A percentile compares a stretch with the other conserved stretches of the same genome.
phyloP scores from a whole-genome alignment of 2,797 vertebrate species.

The Pterois miles region DNA sequence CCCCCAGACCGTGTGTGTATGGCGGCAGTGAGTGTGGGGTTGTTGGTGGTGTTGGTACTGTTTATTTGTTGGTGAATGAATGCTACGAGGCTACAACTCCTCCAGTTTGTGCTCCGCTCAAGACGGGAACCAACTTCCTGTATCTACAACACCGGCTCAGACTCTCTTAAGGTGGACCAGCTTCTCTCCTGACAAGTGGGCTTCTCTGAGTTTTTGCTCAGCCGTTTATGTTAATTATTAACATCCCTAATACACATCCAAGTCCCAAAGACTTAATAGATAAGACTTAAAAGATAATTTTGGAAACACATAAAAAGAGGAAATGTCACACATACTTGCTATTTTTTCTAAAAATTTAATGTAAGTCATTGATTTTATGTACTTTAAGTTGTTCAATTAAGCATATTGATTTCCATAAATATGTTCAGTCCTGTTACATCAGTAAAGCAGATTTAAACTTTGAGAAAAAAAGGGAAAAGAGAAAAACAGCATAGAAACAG shows the following conservation, averaged over 20 bases:
- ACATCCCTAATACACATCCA: neutral
- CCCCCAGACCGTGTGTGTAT: too few relatives aligned
- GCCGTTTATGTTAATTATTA: too few relatives aligned
- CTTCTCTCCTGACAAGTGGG: too few relatives aligned
- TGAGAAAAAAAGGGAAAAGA: neutral
- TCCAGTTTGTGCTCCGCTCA: too few relatives aligned
- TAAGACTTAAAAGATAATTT: neutral
- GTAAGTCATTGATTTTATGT: conserved; percentile 1
- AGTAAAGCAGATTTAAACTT: conserved; percentile 6
- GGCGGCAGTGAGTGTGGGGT: too few relatives aligned
- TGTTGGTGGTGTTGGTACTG: too few relatives aligned
- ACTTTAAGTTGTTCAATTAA: neutral
- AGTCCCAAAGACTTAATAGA: conserved; percentile 1
- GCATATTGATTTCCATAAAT: neutral
- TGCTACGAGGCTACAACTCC: too few relatives aligned
- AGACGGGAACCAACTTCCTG: too few relatives aligned
- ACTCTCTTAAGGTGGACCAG: too few relatives aligned
- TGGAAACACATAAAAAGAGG: neutral
- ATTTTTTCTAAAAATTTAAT: neutral
- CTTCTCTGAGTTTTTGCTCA: too few relatives aligned
- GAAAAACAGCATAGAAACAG: neutral
- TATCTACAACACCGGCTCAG: too few relatives aligned
- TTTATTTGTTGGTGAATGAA: too few relatives aligned
- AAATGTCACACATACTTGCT: neutral
- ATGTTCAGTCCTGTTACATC: neutral